These are phyloP conservation scores for Cataglyphis altisquamis DNA, from an alignment of 2,888 invertebrate species.

Conservation along the genomic window DNA sequence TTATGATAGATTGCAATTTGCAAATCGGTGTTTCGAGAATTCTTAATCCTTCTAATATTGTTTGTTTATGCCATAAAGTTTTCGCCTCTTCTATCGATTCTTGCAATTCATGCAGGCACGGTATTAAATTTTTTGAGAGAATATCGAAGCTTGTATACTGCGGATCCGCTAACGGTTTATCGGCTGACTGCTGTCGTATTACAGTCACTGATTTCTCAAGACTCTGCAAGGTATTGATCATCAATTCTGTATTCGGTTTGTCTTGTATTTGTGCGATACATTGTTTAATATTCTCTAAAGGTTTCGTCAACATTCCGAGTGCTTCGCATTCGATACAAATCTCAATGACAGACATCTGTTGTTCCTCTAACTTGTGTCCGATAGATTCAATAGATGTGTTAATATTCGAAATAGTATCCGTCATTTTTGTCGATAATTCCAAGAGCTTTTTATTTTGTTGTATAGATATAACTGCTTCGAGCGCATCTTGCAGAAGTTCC, in stretches of 20 bases:
- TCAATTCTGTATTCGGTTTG: conserved; percentile 32
- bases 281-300: conserved; percentile 64
- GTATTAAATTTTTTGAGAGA: conserved; percentile 52
- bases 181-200: conserved; percentile 76
- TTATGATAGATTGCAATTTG: conserved; percentile 52
- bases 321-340: conserved; percentile 66
- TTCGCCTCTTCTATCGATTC: conserved; percentile 43
- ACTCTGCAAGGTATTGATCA: conserved; percentile 75
- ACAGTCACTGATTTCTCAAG: conserved; percentile 77
- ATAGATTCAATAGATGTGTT: conserved; percentile 64
- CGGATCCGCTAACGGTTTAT: conserved; percentile 69
- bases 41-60: conserved; percentile 48
- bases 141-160: conserved; percentile 51
- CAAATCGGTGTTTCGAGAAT: conserved; percentile 61
- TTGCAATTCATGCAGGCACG: conserved; percentile 57
- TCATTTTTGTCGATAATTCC: conserved; percentile 54
- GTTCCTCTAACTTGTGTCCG: conserved; percentile 66
- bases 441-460: conserved; percentile 26
- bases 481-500: conserved; percentile 58
- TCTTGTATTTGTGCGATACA: conserved; percentile 56
- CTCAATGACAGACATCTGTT: conserved; percentile 50
- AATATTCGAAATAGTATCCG: conserved; percentile 55
- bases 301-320: conserved; percentile 58
- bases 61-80: conserved; percentile 56
- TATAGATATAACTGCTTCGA: conserved; percentile 54